Evolutionary conservation across 2,888 invertebrate genomes (phyloP).

Genomic region (Argyresthia goedartella): DNA sequence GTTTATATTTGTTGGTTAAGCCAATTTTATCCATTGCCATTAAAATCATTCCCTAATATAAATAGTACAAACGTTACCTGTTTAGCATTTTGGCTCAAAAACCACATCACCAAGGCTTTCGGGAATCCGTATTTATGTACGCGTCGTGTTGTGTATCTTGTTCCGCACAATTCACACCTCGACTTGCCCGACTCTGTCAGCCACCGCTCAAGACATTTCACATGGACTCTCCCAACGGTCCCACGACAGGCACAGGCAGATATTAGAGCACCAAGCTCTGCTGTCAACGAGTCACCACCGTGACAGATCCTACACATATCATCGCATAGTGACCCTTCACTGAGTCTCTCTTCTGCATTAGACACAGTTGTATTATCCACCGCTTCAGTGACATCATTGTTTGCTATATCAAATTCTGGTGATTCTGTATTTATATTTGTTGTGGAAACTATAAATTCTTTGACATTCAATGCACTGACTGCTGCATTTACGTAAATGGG

Average conservation of each 20-base stretch:
- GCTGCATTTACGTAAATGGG: too few species aligned
- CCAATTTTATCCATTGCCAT: too few species aligned
- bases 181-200: constrained; percentile 79
- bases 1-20: too few species aligned
- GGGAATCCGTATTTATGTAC: constrained; percentile 72
- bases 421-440: too few species aligned
- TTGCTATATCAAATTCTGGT: too few species aligned
- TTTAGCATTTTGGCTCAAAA: constrained; percentile 63
- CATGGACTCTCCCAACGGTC: constrained; percentile 79
- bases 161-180: constrained; percentile 80
- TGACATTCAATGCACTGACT: too few species aligned
- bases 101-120: constrained; percentile 72
- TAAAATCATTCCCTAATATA: too few species aligned
- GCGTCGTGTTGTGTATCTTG: constrained; percentile 74
- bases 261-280: constrained; percentile 44
- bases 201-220: constrained; percentile 82
- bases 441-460: too few species aligned
- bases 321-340: background rate
- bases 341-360: too few species aligned
- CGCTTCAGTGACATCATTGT: too few species aligned
- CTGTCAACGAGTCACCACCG: constrained; percentile 37
- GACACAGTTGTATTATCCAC: too few species aligned
- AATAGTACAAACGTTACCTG: constrained; percentile 28
- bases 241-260: constrained; percentile 69
- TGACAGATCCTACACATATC: constrained; percentile 64